Percentiles rank a stretch among this genome's conserved stretches.
These are phyloP conservation scores for Nemoura dubitans DNA, from an alignment of 2,888 invertebrate genomes.

Conservation along the genomic window DNA sequence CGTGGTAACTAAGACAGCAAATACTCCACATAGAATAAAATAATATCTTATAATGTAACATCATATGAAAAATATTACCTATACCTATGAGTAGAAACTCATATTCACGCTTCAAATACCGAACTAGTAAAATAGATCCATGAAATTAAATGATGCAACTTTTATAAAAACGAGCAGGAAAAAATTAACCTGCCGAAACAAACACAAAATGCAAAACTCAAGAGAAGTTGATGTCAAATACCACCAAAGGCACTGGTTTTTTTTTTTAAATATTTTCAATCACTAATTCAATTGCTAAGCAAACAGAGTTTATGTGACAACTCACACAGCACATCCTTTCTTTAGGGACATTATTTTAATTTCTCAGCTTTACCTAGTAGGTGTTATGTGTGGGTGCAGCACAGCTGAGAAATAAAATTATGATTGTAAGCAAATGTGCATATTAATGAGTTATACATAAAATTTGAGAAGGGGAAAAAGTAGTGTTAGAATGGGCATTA, in stretches of 20 bases:
- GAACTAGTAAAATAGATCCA: background rate
- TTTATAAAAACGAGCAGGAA: background rate
- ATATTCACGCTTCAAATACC: background rate
- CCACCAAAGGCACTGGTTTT: constrained; percentile 40
- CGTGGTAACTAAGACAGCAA: background rate
- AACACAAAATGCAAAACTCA: constrained; percentile 13
- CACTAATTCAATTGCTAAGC: background rate
- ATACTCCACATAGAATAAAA: background rate
- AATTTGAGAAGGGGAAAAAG: background rate
- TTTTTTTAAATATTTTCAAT: background rate
- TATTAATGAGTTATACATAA: background rate
- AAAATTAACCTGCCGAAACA: background rate
- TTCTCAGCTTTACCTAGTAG: constrained; percentile 3
- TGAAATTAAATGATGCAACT: background rate
- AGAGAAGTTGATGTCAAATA: background rate
- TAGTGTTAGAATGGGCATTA: background rate
- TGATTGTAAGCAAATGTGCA: background rate
- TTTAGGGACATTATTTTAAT: background rate
- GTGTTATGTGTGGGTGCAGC: constrained; percentile 32
- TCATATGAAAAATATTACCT: background rate
- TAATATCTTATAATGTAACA: background rate
- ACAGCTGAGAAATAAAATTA: background rate
- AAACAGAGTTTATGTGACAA: background rate
- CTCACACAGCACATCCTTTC: background rate
- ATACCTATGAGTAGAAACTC: background rate